These are phyloP conservation scores for Bedellia somnulentella DNA, from an alignment of 2,888 invertebrate genomes.

Conservation along the genomic window DNA sequence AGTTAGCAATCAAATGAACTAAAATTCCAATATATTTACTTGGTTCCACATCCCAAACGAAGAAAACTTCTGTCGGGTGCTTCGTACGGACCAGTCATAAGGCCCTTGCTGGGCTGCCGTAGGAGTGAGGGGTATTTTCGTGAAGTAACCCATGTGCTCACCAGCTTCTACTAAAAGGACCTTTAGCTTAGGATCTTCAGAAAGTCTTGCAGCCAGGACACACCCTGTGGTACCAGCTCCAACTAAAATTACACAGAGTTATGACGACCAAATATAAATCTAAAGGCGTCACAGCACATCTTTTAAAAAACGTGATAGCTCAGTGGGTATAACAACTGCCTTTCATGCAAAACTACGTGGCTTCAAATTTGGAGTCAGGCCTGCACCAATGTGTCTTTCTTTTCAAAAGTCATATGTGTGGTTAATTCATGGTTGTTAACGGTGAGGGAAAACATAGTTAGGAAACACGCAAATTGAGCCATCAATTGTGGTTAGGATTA, in stretches of 20 bases:
- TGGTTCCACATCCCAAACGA: conserved; percentile 65
- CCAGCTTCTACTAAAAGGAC: conserved; percentile 74
- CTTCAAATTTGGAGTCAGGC: no score
- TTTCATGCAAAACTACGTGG: no score
- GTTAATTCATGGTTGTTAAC: no score
- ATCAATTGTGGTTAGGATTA: no score
- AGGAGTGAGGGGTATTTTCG: conserved; percentile 66
- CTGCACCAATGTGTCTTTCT: no score
- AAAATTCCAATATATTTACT: no score
- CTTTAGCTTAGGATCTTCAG: conserved; percentile 53
- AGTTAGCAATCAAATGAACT: no score
- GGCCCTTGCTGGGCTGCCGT: conserved; percentile 68
- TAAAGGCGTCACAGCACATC: background rate
- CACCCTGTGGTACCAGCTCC: conserved; percentile 75
- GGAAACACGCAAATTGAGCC: no score
- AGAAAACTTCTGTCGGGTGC: conserved; percentile 65
- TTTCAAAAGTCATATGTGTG: no score
- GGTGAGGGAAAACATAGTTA: no score
- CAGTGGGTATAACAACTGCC: no score
- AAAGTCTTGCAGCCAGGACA: conserved; percentile 66
- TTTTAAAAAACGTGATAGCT: no score
- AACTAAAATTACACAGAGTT: conserved; percentile 44
- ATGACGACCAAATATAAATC: conserved; percentile 5
- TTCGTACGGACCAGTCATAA: conserved; percentile 70
- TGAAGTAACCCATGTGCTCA: conserved; percentile 66